Evolutionary conservation across 2,888 invertebrate genomes (phyloP).

Genomic region (Drosophila mayaguana): DNA sequence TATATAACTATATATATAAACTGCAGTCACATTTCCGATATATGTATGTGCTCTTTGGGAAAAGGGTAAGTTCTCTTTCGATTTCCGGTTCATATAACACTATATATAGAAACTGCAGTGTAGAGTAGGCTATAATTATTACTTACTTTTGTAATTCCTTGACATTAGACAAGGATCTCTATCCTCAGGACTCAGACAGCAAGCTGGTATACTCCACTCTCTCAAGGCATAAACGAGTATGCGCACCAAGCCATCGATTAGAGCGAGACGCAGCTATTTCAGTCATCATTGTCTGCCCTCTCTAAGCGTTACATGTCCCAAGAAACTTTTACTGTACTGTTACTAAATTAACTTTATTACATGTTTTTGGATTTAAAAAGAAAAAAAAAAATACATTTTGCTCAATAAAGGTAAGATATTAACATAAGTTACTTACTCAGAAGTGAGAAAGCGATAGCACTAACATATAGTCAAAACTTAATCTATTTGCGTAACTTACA

Average conservation of each 20-base stretch:
- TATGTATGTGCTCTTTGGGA: too few relatives aligned
- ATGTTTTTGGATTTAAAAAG: neutral
- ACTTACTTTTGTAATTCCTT: neutral
- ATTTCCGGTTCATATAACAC: too few relatives aligned
- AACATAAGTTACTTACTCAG: neutral
- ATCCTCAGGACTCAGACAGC: neutral
- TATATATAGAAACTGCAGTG: too few relatives aligned
- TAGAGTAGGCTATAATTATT: too few relatives aligned
- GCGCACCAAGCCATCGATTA: neutral
- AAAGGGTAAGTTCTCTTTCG: too few relatives aligned
- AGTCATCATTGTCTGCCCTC: neutral
- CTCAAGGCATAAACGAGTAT: neutral
- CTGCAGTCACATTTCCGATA: too few relatives aligned
- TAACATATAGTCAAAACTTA: neutral
- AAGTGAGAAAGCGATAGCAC: neutral
- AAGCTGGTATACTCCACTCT: neutral
- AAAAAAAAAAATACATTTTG: neutral
- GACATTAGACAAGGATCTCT: neutral
- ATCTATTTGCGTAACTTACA: neutral
- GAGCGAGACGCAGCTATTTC: constrained; percentile 10
- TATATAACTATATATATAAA: too few relatives aligned
- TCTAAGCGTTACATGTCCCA: neutral
- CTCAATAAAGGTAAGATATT: neutral
- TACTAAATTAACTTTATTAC: neutral
- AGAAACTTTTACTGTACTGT: neutral